These are phyloP conservation scores for Geotrupes spiniger DNA, from an alignment of 2,888 invertebrate genomes.

Conservation along the genomic window DNA sequence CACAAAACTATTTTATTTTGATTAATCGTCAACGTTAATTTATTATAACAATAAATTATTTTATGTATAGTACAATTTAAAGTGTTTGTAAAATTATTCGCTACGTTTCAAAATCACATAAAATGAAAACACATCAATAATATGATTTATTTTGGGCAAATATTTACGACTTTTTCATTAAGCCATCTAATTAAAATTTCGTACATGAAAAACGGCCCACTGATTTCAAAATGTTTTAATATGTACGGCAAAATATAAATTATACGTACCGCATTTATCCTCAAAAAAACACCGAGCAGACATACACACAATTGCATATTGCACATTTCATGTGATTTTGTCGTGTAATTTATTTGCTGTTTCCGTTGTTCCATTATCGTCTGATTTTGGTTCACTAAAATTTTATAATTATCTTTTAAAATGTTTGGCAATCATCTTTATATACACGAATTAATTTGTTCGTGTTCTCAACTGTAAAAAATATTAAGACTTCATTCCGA, in stretches of 20 bases:
- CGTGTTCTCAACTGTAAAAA: too few species aligned
- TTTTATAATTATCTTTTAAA: too few species aligned
- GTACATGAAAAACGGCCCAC: conserved; percentile 4
- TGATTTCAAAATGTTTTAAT: conserved; percentile 7
- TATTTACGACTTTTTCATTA: conserved; percentile 14
- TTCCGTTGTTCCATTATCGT: too few species aligned
- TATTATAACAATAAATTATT: conserved; percentile 17
- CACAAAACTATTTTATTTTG: conserved; percentile 13
- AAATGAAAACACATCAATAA: conserved; percentile 15
- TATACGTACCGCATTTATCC: too few species aligned
- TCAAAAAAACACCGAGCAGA: too few species aligned
- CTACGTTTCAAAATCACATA: conserved; percentile 8
- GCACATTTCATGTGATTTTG: too few species aligned
- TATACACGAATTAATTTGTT: too few species aligned
- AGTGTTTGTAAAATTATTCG: conserved; percentile 16
- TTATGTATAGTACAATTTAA: conserved; percentile 9
- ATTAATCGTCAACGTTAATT: conserved; percentile 14
- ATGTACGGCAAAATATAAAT: conserved; percentile 8
- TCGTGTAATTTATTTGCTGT: too few species aligned
- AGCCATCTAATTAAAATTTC: conserved; percentile 13
- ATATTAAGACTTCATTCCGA: too few species aligned
- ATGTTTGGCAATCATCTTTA: too few species aligned
- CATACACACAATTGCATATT: too few species aligned
- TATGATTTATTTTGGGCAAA: conserved; percentile 9
- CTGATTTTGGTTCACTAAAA: too few species aligned